phyloP scores from a whole-genome alignment of 2,797 vertebrate species.

The Hemibagrus guttatus region DNA sequence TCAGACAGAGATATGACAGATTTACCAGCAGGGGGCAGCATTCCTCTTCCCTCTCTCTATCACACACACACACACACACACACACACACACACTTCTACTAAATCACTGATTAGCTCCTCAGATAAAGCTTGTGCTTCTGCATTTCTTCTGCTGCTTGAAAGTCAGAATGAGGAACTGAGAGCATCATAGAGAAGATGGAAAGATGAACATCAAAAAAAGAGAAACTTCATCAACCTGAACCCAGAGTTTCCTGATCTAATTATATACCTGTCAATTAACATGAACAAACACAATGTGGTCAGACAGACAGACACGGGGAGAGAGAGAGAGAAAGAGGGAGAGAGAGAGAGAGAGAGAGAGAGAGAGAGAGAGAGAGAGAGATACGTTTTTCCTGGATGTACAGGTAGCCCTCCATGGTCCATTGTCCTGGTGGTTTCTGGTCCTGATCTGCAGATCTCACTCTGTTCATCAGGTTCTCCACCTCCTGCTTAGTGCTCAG shows the following conservation, averaged over 20 bases:
- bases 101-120: slow-evolving; percentile 66
- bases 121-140: slow-evolving; percentile 55
- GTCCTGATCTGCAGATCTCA: slow-evolving; percentile 92
- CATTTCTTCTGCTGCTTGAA: slow-evolving; percentile 55
- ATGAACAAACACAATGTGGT: neutral
- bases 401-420: slow-evolving; percentile 97
- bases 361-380: slow-evolving; percentile 45
- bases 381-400: slow-evolving; percentile 93
- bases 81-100: slow-evolving; percentile 67
- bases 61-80: slow-evolving; percentile 56
- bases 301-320: neutral
- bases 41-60: slow-evolving; percentile 21
- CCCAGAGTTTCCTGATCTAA: neutral
- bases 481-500: slow-evolving; percentile 95
- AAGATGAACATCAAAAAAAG: slow-evolving; percentile 56
- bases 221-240: slow-evolving; percentile 54
- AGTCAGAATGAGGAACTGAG: slow-evolving; percentile 21
- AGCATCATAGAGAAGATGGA: slow-evolving; percentile 30
- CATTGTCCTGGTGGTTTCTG: slow-evolving; percentile 89
- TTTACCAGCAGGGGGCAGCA: slow-evolving; percentile 48
- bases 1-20: neutral
- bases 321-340: neutral
- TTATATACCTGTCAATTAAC: slow-evolving; percentile 3
- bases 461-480: slow-evolving; percentile 93
- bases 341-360: too few species aligned